Percentiles rank a stretch among this genome's conserved stretches.
Conservation (phyloP, 1,140 invertebrate genomes). For the Delia radicum region DNA sequence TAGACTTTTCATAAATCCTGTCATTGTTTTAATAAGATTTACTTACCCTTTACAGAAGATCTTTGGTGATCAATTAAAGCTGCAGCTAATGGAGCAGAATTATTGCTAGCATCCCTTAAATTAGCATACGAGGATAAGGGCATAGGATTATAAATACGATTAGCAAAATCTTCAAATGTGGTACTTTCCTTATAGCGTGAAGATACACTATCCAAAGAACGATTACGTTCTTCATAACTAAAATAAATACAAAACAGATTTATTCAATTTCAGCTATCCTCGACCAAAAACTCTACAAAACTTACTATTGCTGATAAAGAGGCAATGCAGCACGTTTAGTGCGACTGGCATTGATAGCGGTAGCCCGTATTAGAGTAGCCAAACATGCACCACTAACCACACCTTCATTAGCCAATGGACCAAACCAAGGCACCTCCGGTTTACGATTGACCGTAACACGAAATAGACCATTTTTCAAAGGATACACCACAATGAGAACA, state of each 20-base stretch:
- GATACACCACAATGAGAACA: constrained; percentile 96
- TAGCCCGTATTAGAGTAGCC: constrained; percentile 85
- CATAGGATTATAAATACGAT: constrained; percentile 80
- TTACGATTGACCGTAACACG: constrained; percentile 83
- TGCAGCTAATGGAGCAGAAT: constrained; percentile 57
- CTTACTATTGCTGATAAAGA: constrained; percentile 89
- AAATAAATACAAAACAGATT: constrained; percentile 30
- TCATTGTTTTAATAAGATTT: too few species aligned
- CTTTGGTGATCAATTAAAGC: constrained; percentile 59
- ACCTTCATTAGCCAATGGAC: constrained; percentile 93
- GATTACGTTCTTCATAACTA: constrained; percentile 88
- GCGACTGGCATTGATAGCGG: constrained; percentile 89
- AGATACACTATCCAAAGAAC: constrained; percentile 85
- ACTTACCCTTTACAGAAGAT: constrained; percentile 46
- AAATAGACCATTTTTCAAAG: constrained; percentile 77
- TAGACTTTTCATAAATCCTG: too few species aligned
- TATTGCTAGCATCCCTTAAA: constrained; percentile 41
- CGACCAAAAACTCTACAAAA: constrained; percentile 17
- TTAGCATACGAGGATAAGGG: constrained; percentile 54
- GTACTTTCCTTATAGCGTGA: constrained; percentile 83
- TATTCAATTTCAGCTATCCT: neutral
- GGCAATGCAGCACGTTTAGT: constrained; percentile 85
- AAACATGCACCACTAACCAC: constrained; percentile 82
- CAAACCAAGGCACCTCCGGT: constrained; percentile 90
- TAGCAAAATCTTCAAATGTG: constrained; percentile 90